Percentiles rank a stretch among this genome's conserved stretches.
phyloP scores from a whole-genome alignment of 2,797 vertebrate species.

The Chaetodon trifasciatus region DNA sequence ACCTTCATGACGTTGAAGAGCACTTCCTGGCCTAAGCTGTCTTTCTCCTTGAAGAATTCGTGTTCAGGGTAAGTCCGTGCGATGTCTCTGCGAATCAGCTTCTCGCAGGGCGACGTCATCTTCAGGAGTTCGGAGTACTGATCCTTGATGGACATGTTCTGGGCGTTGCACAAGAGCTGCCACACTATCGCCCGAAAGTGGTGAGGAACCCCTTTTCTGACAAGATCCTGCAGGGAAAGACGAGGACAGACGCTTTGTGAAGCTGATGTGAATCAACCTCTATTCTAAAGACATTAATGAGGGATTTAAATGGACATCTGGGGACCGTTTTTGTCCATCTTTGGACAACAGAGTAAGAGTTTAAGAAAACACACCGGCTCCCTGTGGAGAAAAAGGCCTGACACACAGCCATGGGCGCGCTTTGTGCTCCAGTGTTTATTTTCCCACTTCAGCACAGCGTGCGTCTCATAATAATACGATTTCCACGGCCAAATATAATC shows the following conservation, averaged over 20 bases:
- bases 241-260: neutral
- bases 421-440: conserved; percentile 9
- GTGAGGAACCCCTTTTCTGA: conserved; percentile 97
- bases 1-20: conserved; percentile 99
- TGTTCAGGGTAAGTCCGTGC: conserved; percentile 98
- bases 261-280: neutral
- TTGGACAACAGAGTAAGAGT: neutral
- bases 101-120: conserved; percentile 99
- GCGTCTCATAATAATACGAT: conserved; percentile 39
- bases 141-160: conserved; percentile 97
- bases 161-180: conserved; percentile 96
- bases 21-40: conserved; percentile 97
- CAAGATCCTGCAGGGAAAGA: conserved; percentile 89
- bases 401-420: conserved; percentile 30
- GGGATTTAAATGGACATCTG: neutral
- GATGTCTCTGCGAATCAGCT: conserved; percentile 97
- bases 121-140: conserved; percentile 98
- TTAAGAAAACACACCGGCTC: neutral
- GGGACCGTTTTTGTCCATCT: neutral
- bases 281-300: neutral
- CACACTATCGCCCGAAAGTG: conserved; percentile 99
- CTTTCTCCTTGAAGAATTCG: conserved; percentile 99
- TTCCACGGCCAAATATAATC: conserved; percentile 56
- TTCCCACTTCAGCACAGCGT: conserved; percentile 26
- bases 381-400: neutral